phyloP scores from a whole-genome alignment of 2,888 invertebrate genomes.

The Oligia fasciuncula region DNA sequence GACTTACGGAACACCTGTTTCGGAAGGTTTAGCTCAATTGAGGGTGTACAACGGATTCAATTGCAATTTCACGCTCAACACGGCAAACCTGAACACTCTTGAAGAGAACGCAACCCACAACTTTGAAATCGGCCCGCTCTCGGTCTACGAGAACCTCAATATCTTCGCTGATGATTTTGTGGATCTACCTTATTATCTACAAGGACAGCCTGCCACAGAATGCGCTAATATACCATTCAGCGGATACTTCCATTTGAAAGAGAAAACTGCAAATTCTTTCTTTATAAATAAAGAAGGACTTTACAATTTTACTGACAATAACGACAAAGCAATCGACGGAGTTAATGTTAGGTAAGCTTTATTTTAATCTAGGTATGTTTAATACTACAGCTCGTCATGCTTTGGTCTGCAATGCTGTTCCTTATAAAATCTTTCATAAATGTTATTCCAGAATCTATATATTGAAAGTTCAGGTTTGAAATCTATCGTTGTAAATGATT shows the following conservation, averaged over 20 bases:
- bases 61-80: constrained; percentile 87
- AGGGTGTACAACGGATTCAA: constrained; percentile 92
- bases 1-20: constrained; percentile 91
- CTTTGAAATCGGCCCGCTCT: constrained; percentile 76
- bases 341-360: constrained; percentile 80
- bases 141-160: constrained; percentile 84
- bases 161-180: constrained; percentile 72
- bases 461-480: constrained; percentile 74
- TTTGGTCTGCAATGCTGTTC: constrained; percentile 68
- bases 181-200: constrained; percentile 80
- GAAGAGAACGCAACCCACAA: constrained; percentile 62
- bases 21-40: constrained; percentile 90
- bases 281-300: constrained; percentile 77
- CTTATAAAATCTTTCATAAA: constrained; percentile 79
- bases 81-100: constrained; percentile 54
- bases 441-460: constrained; percentile 81
- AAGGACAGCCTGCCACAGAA: constrained; percentile 70
- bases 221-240: constrained; percentile 72
- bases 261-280: constrained; percentile 83
- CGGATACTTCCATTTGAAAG: constrained; percentile 75
- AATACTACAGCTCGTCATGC: constrained; percentile 78
- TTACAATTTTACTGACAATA: constrained; percentile 82
- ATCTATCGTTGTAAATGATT: constrained; percentile 70
- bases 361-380: constrained; percentile 4
- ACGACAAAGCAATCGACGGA: constrained; percentile 84